phyloP scores from a whole-genome alignment of 2,113 vertebrate genomes.

The Cromileptes altivelis region DNA sequence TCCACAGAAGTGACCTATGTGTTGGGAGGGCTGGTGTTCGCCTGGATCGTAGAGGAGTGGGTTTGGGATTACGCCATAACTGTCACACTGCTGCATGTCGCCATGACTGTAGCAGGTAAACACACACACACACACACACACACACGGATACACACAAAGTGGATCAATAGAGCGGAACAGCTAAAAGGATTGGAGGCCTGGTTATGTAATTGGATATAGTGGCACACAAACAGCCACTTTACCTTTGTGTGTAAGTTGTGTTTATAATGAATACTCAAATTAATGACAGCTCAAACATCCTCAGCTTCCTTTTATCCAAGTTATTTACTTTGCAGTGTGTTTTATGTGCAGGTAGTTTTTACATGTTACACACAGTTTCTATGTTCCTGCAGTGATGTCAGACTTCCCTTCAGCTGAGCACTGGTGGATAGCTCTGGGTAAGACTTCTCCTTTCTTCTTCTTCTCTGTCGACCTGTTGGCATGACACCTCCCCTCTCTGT shows the following conservation, averaged over 20 bases:
- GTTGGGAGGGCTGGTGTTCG: constrained; percentile 84
- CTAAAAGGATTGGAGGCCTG: constrained; percentile 61
- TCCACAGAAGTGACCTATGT: constrained; percentile 86
- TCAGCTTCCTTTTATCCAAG: not conserved
- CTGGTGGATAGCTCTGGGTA: constrained; percentile 87
- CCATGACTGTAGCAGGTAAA: constrained; percentile 83
- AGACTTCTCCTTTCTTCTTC: constrained; percentile 35
- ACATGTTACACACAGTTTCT: not conserved
- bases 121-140: constrained; percentile 22
- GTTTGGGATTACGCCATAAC: constrained; percentile 90
- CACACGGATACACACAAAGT: constrained; percentile 31
- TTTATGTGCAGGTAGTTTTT: not conserved
- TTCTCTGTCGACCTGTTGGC: not conserved
- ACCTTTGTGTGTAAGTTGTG: not conserved
- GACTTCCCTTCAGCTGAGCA: constrained; percentile 84
- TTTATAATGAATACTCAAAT: not conserved
- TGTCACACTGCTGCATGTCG: constrained; percentile 86
- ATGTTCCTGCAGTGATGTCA: constrained; percentile 78
- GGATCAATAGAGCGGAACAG: constrained; percentile 58
- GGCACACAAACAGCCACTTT: not conserved
- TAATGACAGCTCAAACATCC: not conserved
- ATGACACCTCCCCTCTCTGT: not conserved
- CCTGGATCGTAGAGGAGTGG: constrained; percentile 87
- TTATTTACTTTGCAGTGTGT: not conserved
- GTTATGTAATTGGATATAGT: constrained; percentile 56